Conservation (phyloP, 1,140 invertebrate species). For the Eumeta japonica region DNA sequence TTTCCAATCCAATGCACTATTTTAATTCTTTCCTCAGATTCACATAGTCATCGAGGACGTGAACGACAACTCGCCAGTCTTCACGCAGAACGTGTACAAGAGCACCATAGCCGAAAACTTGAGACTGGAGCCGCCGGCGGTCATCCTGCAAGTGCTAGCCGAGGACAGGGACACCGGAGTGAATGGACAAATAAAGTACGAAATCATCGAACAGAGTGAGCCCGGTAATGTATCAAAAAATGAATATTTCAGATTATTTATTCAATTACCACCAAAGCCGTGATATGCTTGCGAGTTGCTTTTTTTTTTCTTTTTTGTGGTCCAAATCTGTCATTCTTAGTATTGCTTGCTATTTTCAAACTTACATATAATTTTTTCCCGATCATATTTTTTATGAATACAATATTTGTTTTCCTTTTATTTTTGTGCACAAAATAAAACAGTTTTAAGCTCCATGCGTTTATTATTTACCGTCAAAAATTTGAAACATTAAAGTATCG, state of each 20-base stretch:
- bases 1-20: neutral
- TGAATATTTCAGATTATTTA: too few relatives aligned
- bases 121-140: constrained; percentile 70
- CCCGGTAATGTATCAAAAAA: constrained; percentile 40
- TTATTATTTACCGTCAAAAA: too few relatives aligned
- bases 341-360: constrained; percentile 3
- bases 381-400: too few relatives aligned
- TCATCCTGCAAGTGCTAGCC: constrained; percentile 75
- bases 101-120: constrained; percentile 82
- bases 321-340: too few relatives aligned
- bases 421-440: too few relatives aligned
- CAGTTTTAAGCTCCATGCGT: too few relatives aligned
- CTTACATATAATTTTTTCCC: too few relatives aligned
- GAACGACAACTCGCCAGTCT: constrained; percentile 82
- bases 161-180: constrained; percentile 76
- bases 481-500: too few relatives aligned
- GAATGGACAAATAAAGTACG: constrained; percentile 74
- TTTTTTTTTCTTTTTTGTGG: too few relatives aligned
- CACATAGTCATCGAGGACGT: constrained; percentile 78
- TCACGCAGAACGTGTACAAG: constrained; percentile 71
- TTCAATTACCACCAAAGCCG: neutral
- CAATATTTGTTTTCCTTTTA: too few relatives aligned
- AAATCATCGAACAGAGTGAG: constrained; percentile 61
- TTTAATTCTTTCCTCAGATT: constrained; percentile 56
- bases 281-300: too few relatives aligned